These are phyloP conservation scores for Daubentonia madagascariensis DNA, from an alignment of 2,113 vertebrate genomes.

Conservation along the genomic window DNA sequence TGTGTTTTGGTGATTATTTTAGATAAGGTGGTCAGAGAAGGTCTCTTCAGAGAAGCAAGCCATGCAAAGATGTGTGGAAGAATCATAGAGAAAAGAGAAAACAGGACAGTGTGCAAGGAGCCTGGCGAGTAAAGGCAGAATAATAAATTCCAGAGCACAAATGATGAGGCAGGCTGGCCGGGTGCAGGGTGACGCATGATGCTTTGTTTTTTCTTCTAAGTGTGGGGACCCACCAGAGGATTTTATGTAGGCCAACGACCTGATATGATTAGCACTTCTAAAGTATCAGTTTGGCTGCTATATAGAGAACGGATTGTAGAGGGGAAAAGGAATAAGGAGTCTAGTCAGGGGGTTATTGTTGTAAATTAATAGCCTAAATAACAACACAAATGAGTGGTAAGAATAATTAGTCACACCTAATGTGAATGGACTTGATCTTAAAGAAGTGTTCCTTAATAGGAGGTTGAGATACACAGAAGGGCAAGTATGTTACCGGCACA, in stretches of 20 bases:
- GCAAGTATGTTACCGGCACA: background rate
- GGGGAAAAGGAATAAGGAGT: background rate
- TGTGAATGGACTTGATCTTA: background rate
- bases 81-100: background rate
- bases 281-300: background rate
- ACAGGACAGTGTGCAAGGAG: background rate
- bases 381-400: background rate
- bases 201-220: background rate
- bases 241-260: background rate
- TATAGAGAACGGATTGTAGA: background rate
- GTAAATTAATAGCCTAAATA: background rate
- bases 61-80: background rate
- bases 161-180: background rate
- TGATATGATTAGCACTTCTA: background rate
- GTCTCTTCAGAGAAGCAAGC: background rate
- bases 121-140: background rate
- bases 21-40: background rate
- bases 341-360: background rate
- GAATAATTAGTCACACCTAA: background rate
- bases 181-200: background rate
- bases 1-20: background rate
- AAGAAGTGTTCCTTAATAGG: background rate
- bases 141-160: background rate
- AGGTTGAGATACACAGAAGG: background rate
- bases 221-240: background rate